Evolutionary conservation across 2,888 invertebrate genomes (phyloP), one percentile per base, ranked within the genome.

Genomic region (Gasteruption jaculator): DNA sequence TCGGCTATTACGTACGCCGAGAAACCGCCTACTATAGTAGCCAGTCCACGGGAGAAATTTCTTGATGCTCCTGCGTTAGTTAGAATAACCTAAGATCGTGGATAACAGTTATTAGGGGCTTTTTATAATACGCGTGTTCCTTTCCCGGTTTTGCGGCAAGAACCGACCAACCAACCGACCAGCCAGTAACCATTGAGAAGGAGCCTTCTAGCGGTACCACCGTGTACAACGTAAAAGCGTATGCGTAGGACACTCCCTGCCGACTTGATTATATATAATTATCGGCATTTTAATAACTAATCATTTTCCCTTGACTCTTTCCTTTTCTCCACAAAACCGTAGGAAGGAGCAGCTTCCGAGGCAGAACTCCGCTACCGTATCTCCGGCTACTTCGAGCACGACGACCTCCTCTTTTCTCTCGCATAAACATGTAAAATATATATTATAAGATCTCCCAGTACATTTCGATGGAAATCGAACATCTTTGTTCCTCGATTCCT

Each of bases 201-300:
- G 6, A 10, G 18, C 37, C 43, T 43, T 45, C 44, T 45, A 45
- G 42, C 49, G 44, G 43, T 48, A 43, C 44, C 32, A n/a, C 45
- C 48, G 48, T 50, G 46, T 46, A 54, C 26, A 40, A 37, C 49
- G 48, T 50, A 52, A 55, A 56, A 56, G 42, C 56, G 53, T 56
- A 56, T 63, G 60, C 61, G 57, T 59, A 53, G 60, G 68, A 68
- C 68, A 68, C 68, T 65, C 68, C 70, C 67, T 57, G 52, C 51
- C 49, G 50, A 38, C 58, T 63, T 70, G 67, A 70, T 70, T 70
- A 70, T 69, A 70, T 70, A 61, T 68, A 65, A 70, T 70, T 69
- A 70, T 67, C 63, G 63, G 63, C 62, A 70, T 70, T 70, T 70
- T 70, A 68, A 70, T 70, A 69, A 68, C 68, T 70, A 64, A 70